Evolutionary conservation across 2,113 vertebrate species (phyloP).

Genomic region (Ursus arctos): DNA sequence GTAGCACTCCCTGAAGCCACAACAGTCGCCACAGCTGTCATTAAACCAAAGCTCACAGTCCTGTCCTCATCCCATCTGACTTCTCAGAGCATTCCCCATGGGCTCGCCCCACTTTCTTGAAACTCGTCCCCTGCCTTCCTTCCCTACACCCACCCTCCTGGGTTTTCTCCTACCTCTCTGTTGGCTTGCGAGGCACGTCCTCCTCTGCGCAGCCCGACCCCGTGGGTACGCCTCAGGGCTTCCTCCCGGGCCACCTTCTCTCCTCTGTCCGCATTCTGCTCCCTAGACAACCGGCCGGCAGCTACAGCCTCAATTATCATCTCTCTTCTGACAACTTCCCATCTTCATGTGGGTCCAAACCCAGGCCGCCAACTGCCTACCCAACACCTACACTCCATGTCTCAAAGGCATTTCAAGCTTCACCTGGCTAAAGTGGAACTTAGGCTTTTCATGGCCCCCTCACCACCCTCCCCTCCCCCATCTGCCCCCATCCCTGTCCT

Average conservation of each 20-base stretch:
- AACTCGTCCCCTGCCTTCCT: neutral
- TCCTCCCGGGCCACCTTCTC: neutral
- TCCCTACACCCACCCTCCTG: neutral
- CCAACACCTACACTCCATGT: neutral
- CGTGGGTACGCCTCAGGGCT: neutral
- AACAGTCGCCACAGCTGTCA: accelerated
- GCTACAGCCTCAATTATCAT: neutral
- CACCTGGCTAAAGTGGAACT: neutral
- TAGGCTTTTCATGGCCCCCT: neutral
- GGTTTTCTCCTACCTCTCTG: neutral
- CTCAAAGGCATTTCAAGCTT: neutral
- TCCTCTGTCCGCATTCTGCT: neutral
- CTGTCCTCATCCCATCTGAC: neutral
- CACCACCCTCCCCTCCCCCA: neutral
- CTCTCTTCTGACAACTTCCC: neutral
- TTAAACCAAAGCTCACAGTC: neutral
- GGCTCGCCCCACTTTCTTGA: neutral
- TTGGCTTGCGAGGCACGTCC: neutral
- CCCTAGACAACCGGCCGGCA: neutral
- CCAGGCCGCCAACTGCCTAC: neutral
- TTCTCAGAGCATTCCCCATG: neutral
- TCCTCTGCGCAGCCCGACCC: neutral
- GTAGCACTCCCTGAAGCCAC: neutral
- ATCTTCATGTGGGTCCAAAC: neutral
- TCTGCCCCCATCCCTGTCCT: neutral